These are phyloP conservation scores for Tipula helvola DNA, from an alignment of 2,888 invertebrate genomes.

Conservation along the genomic window DNA sequence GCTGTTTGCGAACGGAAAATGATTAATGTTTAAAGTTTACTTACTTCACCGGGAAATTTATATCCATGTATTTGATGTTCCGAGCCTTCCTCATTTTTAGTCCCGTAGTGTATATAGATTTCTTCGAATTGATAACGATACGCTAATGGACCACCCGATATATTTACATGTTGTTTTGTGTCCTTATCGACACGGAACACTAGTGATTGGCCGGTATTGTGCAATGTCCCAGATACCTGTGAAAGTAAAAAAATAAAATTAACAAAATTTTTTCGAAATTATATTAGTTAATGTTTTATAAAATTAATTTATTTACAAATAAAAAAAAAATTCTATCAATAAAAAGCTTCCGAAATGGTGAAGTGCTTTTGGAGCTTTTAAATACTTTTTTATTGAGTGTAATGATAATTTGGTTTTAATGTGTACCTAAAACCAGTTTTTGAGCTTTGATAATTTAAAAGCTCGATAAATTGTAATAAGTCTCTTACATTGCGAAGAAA, in stretches of 20 bases:
- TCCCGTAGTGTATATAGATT: constrained; percentile 91
- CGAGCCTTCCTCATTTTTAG: constrained; percentile 79
- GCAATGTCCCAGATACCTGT: constrained; percentile 76
- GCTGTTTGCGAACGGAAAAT: neutral
- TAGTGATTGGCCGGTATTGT: constrained; percentile 90
- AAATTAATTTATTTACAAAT: too few relatives aligned
- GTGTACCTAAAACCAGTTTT: neutral
- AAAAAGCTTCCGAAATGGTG: too few relatives aligned
- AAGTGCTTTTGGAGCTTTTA: too few relatives aligned
- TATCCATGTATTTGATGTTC: constrained; percentile 93
- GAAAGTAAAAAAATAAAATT: constrained; percentile 14
- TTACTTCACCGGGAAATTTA: constrained; percentile 95
- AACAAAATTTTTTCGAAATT: too few relatives aligned
- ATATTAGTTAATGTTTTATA: too few relatives aligned
- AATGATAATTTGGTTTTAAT: neutral
- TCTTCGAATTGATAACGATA: constrained; percentile 93
- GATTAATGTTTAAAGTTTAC: constrained; percentile 22
- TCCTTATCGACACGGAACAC: constrained; percentile 86
- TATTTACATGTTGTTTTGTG: constrained; percentile 83
- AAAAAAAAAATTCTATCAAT: too few relatives aligned
- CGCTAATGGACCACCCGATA: constrained; percentile 90
- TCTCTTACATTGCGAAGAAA: too few relatives aligned
- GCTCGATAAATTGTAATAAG: too few relatives aligned
- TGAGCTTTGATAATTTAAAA: too few relatives aligned
- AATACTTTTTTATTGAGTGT: too few relatives aligned